Conservation (phyloP, 2,113 vertebrate species). For the Chiloscyllium plagiosum region DNA sequence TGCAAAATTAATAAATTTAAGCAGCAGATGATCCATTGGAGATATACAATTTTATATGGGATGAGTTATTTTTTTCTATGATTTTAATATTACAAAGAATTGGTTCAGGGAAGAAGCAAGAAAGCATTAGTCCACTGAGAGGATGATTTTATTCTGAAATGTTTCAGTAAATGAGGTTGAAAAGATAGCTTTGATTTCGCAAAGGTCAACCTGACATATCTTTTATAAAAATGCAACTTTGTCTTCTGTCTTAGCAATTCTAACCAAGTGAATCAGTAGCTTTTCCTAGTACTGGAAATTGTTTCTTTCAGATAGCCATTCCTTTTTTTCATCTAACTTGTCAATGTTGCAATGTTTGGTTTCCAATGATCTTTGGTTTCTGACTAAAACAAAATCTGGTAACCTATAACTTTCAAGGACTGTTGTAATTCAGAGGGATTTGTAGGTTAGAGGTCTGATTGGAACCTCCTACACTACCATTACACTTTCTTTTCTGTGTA, state of each 20-base stretch:
- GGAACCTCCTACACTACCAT: not conserved
- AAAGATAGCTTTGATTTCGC: not conserved
- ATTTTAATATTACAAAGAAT: not conserved
- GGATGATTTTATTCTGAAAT: not conserved
- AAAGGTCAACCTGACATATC: not conserved
- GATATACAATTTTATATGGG: not conserved
- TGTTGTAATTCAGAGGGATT: not conserved
- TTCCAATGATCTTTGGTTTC: not conserved
- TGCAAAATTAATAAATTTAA: not conserved
- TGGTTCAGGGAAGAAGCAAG: not conserved
- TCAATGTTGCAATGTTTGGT: not conserved
- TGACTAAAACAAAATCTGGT: not conserved
- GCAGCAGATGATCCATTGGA: not conserved
- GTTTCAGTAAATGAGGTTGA: not conserved
- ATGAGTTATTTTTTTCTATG: not conserved
- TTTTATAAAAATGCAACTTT: not conserved
- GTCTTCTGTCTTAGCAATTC: too few relatives aligned
- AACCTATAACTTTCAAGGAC: not conserved
- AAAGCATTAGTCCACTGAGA: not conserved
- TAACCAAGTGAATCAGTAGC: not conserved
- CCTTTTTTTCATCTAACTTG: not conserved
- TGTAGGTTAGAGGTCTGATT: not conserved
- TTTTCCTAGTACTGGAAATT: not conserved
- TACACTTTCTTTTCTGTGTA: not conserved
- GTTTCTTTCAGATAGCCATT: not conserved